Evolutionary conservation across 2,797 vertebrate genomes (phyloP).

Genomic region (Sebastes oblongus): DNA sequence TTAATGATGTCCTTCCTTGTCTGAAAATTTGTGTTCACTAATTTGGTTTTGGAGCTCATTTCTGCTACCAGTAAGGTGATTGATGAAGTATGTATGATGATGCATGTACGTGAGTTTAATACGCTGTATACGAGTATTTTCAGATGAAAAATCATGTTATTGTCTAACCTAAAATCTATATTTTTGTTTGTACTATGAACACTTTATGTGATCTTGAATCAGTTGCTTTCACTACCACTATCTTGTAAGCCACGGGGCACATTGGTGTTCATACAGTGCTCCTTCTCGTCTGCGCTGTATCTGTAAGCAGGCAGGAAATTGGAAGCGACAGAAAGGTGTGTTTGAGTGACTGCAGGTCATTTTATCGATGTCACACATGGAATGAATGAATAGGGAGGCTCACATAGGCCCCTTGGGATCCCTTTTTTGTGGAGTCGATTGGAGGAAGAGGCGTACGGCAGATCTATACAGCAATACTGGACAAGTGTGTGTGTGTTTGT

Average conservation of each 20-base stretch:
- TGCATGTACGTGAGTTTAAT: not conserved
- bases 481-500: slow-evolving; percentile 1
- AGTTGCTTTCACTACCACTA: not conserved
- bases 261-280: not conserved
- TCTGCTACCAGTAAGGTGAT: not conserved
- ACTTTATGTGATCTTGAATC: not conserved
- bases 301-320: slow-evolving; percentile 47
- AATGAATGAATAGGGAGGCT: slow-evolving; percentile 30
- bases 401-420: slow-evolving; percentile 28
- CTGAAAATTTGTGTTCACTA: not conserved
- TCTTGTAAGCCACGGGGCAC: not conserved
- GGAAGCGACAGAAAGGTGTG: slow-evolving; percentile 43
- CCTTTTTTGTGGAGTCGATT: slow-evolving; percentile 27
- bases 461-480: slow-evolving; percentile 17
- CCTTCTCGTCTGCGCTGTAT: slow-evolving; percentile 15
- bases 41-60: not conserved
- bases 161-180: not conserved
- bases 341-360: slow-evolving; percentile 55
- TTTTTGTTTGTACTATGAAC: not conserved
- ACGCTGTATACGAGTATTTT: not conserved
- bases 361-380: slow-evolving; percentile 53
- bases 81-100: not conserved
- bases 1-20: not conserved
- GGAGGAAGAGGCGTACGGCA: not conserved
- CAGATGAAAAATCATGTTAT: not conserved